Base-by-base conservation (phyloP, 2,797 vertebrate species). In the Alca torda region DNA sequence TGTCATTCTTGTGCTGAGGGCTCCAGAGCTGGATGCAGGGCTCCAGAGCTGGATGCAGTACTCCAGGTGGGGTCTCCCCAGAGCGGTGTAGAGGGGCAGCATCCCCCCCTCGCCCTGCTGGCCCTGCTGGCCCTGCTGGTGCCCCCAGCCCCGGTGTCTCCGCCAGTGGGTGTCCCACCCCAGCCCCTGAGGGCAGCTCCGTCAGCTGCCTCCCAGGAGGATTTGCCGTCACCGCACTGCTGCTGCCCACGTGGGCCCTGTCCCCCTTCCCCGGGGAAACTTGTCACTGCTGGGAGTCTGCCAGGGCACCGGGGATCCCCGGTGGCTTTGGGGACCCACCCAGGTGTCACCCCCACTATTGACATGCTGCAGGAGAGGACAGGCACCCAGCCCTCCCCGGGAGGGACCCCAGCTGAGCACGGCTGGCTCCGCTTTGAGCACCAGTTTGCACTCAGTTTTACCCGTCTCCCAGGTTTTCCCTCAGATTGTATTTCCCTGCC, bases 301-400 rank as follows among this genome's bases (percentile, higher is more conserved):
- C 51, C 1, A 3, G 45, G 19, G 33, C 2, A 14, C 0, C 45
- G 48, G 61, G 46, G 39, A 17, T 51, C 16, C 45, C 41, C 0
- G 2, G 11, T 43, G 46, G 6, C 54, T 57, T 64, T 60, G 50
- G 48, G 20, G 50, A 25, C 13, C 28, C 43, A 23, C 31, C 17
- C 46, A 31, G 19, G 5, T 24, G 31, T 31, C 54, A 56, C 7
- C 16, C 11, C 12, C 9, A 0, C 1, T 0, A 73, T 69, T 25
- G 50, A 21, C 0, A 4, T 19, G 35, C 33, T 56, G 24, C 17
- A 9, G 73, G 73, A 35, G 59, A 69, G 28, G 45, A 63, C 50
- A 68, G 35, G 20, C 50, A 50, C 7, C 35, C 33, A n/a, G 31
- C 35, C 12, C 3, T 4, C 0, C 8, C 21, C 0, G 2, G 43